phyloP scores from a whole-genome alignment of 2,113 vertebrate species.

The Illadopsis cleaveri region DNA sequence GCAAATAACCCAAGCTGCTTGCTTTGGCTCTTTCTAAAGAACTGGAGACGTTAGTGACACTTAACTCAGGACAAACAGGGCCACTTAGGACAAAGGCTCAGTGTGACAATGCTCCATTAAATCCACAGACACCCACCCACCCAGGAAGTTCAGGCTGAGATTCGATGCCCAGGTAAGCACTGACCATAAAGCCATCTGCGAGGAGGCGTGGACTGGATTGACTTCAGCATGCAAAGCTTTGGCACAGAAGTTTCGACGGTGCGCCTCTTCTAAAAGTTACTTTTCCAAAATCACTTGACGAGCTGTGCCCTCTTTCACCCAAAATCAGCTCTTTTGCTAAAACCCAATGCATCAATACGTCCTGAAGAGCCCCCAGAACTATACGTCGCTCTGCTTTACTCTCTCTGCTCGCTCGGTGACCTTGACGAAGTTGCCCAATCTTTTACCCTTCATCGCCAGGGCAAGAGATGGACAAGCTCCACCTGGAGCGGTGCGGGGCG shows the following conservation, averaged over 20 bases:
- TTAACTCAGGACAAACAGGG: not conserved
- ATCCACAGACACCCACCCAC: not conserved
- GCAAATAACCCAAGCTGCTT: not conserved
- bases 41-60: not conserved
- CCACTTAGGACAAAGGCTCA: not conserved
- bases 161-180: not conserved
- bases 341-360: fast-evolving
- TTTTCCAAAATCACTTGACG: not conserved
- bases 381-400: fast-evolving
- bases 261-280: not conserved
- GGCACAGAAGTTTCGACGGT: fast-evolving
- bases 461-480: not conserved
- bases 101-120: not conserved
- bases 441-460: not conserved
- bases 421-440: not conserved
- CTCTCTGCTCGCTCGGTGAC: not conserved
- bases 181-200: not conserved
- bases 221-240: not conserved
- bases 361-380: not conserved
- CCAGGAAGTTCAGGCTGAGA: not conserved
- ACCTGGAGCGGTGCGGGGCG: not conserved
- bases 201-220: not conserved
- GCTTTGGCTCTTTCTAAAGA: not conserved
- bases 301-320: not conserved
- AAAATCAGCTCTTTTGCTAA: fast-evolving